Percentiles rank a stretch among this genome's conserved stretches.
These are phyloP conservation scores for Leptinotarsa haldemani DNA, from an alignment of 2,888 invertebrate genomes.

Conservation along the genomic window DNA sequence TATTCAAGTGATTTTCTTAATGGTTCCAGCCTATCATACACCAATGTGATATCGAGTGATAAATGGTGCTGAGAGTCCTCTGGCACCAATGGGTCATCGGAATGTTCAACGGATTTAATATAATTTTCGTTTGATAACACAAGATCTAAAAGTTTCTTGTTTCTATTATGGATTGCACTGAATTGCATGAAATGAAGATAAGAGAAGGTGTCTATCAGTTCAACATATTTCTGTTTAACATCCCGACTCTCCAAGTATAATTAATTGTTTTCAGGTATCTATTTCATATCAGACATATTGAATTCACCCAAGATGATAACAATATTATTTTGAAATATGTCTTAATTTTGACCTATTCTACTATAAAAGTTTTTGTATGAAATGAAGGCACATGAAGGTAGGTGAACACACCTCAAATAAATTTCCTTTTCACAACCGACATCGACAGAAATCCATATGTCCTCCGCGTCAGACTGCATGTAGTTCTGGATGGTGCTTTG, in stretches of 20 bases:
- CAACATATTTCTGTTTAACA: not conserved
- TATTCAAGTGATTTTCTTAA: not conserved
- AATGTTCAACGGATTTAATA: not conserved
- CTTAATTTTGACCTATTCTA: not conserved
- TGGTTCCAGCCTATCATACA: not conserved
- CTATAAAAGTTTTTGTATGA: not conserved
- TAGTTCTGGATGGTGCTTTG: not conserved
- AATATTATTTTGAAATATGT: slow-evolving; percentile 4
- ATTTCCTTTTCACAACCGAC: not conserved
- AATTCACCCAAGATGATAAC: not conserved
- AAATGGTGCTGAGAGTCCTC: not conserved
- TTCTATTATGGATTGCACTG: not conserved
- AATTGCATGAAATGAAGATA: not conserved
- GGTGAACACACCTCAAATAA: not conserved
- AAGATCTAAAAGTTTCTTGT: not conserved
- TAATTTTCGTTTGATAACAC: slow-evolving; percentile 4
- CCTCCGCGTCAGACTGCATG: not conserved
- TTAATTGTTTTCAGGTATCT: not conserved
- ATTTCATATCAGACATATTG: slow-evolving; percentile 1
- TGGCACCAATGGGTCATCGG: not conserved
- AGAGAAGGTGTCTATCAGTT: not conserved
- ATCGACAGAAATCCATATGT: not conserved
- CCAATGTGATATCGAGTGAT: not conserved
- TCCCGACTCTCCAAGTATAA: not conserved
- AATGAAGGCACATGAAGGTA: not conserved